Evolutionary conservation across 1,140 invertebrate genomes (phyloP).

Genomic region (Calliphora vicina): DNA sequence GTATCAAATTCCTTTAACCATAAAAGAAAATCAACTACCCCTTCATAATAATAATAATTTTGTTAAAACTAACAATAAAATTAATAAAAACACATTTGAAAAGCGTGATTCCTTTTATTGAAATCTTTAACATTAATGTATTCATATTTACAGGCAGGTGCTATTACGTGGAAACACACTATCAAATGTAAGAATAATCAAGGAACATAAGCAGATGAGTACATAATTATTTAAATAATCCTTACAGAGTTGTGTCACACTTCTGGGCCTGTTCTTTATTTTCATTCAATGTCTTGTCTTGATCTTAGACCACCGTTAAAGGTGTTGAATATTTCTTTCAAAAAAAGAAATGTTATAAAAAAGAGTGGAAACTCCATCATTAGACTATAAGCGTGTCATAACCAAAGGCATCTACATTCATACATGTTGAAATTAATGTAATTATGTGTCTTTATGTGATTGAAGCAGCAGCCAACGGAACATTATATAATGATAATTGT

Average conservation of each 20-base stretch:
- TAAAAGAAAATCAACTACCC: too few species aligned
- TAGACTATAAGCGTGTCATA: not conserved
- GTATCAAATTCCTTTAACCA: too few species aligned
- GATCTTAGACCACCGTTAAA: not conserved
- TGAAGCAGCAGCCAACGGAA: not conserved
- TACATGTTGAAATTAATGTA: not conserved
- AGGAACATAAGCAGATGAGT: too few species aligned
- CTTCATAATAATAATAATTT: too few species aligned
- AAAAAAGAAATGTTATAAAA: not conserved
- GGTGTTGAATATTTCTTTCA: not conserved
- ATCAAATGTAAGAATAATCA: too few species aligned
- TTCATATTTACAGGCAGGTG: not conserved
- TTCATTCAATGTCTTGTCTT: too few species aligned
- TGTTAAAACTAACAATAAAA: not conserved
- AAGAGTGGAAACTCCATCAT: not conserved
- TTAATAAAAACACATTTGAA: not conserved
- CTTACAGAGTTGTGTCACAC: not conserved
- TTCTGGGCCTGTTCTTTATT: not conserved
- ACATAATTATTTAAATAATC: not conserved
- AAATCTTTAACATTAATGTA: slow-evolving; percentile 1
- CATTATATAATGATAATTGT: not conserved
- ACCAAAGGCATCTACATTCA: not conserved
- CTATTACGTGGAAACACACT: not conserved
- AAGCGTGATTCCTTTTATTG: not conserved
- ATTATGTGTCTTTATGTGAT: not conserved